phyloP scores from a whole-genome alignment of 2,113 vertebrate species.

The Eubucco bourcierii region DNA sequence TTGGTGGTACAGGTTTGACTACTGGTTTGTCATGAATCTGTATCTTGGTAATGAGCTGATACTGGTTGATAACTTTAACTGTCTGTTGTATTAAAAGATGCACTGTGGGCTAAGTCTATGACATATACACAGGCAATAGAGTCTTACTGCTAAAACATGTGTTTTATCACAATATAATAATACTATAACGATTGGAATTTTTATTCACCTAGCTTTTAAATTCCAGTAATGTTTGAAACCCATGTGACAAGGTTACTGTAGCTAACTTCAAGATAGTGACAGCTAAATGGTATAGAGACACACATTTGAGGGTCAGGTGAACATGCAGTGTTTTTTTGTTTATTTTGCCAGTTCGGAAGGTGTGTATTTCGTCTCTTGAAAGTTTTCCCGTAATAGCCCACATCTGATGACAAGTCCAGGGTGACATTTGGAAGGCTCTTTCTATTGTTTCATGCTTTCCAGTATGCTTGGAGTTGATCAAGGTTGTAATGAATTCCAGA shows the following conservation, averaged over 20 bases:
- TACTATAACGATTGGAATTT: not conserved
- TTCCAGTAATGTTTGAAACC: not conserved
- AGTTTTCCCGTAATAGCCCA: constrained; percentile 43
- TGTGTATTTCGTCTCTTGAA: constrained; percentile 48
- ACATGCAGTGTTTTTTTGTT: constrained; percentile 57
- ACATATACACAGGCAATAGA: not conserved
- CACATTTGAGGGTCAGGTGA: constrained; percentile 18
- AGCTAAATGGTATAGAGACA: not conserved
- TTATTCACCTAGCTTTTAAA: constrained; percentile 16
- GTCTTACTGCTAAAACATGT: not conserved
- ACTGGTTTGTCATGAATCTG: not conserved
- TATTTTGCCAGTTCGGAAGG: constrained; percentile 44
- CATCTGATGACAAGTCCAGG: constrained; percentile 63
- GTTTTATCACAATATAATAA: not conserved
- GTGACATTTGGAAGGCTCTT: constrained; percentile 49
- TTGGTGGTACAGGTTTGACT: not conserved
- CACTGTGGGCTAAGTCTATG: not conserved
- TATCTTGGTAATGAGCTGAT: not conserved
- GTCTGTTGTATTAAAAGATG: not conserved
- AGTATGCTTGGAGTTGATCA: constrained; percentile 40
- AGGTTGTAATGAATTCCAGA: constrained; percentile 73
- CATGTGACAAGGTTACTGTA: constrained; percentile 3
- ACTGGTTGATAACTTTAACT: not conserved
- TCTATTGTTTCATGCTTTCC: constrained; percentile 59
- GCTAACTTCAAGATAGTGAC: not conserved